These are phyloP conservation scores for Austrofundulus limnaeus DNA, from an alignment of 2,113 vertebrate species.

Conservation along the genomic window DNA sequence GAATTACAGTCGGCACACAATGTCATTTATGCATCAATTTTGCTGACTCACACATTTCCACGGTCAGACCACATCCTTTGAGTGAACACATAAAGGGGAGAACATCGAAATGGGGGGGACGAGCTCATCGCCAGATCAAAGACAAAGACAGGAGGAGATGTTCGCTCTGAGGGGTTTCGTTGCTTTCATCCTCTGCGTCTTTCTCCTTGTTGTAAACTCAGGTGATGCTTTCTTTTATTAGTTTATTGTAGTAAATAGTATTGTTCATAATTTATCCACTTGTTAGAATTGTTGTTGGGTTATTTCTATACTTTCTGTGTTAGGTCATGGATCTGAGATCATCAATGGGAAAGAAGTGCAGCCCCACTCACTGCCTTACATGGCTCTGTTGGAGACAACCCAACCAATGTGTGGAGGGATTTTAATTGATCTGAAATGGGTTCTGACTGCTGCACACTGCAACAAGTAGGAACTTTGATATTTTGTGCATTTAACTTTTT, in stretches of 20 bases:
- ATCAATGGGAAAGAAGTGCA: slow-evolving; percentile 21
- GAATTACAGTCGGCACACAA: fast-evolving
- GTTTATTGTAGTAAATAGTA: not conserved
- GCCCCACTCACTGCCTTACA: slow-evolving; percentile 26
- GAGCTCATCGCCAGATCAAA: not conserved
- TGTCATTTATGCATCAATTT: not conserved
- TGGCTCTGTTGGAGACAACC: slow-evolving; percentile 13
- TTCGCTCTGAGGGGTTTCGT: not conserved
- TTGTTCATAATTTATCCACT: not conserved
- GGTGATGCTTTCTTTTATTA: slow-evolving; percentile 34
- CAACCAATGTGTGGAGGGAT: slow-evolving; percentile 46
- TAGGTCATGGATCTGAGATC: slow-evolving; percentile 46
- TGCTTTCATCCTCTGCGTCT: not conserved
- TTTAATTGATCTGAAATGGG: slow-evolving; percentile 63
- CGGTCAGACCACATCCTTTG: slow-evolving; percentile 58
- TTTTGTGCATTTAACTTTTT: not conserved
- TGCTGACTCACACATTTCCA: slow-evolving; percentile 35
- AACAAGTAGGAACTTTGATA: slow-evolving; percentile 11
- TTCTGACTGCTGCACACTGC: slow-evolving; percentile 77
- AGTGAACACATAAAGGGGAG: slow-evolving; percentile 18
- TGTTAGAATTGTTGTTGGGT: not conserved
- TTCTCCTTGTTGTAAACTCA: slow-evolving; percentile 34
- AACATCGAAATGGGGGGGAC: not conserved
- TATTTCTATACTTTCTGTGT: slow-evolving; percentile 1
- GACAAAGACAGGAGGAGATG: slow-evolving; percentile 33